Conservation (phyloP, 1,140 invertebrate species). For the Leptopilina boulardi region DNA sequence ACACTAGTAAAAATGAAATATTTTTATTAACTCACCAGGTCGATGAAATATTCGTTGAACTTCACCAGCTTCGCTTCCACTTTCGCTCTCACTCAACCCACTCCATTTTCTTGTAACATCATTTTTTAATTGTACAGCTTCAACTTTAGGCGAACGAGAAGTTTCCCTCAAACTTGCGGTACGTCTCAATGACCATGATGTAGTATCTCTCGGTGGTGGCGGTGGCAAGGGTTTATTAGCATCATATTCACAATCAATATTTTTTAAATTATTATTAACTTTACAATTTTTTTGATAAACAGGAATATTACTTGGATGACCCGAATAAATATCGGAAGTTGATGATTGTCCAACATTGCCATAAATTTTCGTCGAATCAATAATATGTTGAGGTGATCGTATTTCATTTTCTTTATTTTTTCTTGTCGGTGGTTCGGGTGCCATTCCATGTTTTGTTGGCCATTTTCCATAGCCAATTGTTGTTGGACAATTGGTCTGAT, state of each 20-base stretch:
- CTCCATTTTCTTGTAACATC: conserved; percentile 55
- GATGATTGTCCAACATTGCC: conserved; percentile 32
- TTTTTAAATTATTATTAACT: conserved; percentile 41
- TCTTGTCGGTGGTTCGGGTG: conserved; percentile 77
- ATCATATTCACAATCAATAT: conserved; percentile 61
- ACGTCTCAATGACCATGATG: conserved; percentile 45
- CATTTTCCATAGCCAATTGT: conserved; percentile 62
- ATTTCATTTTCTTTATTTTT: conserved; percentile 64
- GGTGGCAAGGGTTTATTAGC: conserved; percentile 68
- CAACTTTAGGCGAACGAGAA: neutral
- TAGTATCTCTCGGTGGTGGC: conserved; percentile 58
- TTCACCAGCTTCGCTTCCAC: conserved; percentile 81
- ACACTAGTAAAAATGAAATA: too few species aligned
- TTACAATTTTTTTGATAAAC: conserved; percentile 15
- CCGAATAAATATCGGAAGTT: conserved; percentile 33
- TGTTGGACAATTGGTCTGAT: conserved; percentile 58
- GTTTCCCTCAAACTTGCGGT: conserved; percentile 50
- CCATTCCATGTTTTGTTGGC: conserved; percentile 77
- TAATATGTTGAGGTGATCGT: neutral
- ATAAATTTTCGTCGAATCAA: conserved; percentile 10
- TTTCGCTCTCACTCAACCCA: conserved; percentile 73
- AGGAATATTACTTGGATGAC: conserved; percentile 29
- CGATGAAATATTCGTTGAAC: conserved; percentile 79
- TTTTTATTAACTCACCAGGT: conserved; percentile 60
- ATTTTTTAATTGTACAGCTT: conserved; percentile 9